Conservation (phyloP, 2,888 invertebrate species). For the Andrena bucephala region DNA sequence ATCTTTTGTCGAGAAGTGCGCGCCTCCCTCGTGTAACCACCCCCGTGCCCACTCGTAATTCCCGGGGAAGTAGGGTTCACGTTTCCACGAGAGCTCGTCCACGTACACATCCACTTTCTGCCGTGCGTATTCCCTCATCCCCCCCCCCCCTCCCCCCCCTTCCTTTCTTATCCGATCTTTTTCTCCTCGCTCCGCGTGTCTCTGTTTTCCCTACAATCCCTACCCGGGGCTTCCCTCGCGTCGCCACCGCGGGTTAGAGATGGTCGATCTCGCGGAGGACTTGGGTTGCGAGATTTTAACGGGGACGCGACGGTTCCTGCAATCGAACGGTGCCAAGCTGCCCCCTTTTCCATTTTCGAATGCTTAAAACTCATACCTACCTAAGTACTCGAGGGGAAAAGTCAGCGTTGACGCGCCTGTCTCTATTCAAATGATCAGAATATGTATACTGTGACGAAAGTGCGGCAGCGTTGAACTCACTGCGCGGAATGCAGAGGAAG, state of each 20-base stretch:
- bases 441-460: too few relatives aligned
- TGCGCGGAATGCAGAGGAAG: neutral
- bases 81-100: constrained; percentile 66
- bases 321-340: too few relatives aligned
- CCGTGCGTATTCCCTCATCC: constrained; percentile 44
- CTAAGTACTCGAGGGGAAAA: too few relatives aligned
- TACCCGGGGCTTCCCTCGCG: neutral
- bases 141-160: neutral
- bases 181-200: neutral
- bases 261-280: too few relatives aligned
- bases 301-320: neutral
- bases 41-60: constrained; percentile 65
- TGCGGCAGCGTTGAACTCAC: neutral
- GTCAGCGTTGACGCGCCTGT: too few relatives aligned
- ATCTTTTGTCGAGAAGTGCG: constrained; percentile 72
- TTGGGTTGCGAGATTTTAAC: neutral
- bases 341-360: too few relatives aligned
- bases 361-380: too few relatives aligned
- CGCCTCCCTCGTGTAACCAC: constrained; percentile 47
- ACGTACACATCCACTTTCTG: constrained; percentile 52
- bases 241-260: neutral
- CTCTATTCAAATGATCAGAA: too few relatives aligned
- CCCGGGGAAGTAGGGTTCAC: constrained; percentile 68
- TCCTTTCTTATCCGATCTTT: neutral
- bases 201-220: neutral